Percentiles rank a stretch among this genome's conserved stretches.
Evolutionary conservation across 2,113 vertebrate genomes (phyloP).

Genomic region (Boulengerochromis microlepis): DNA sequence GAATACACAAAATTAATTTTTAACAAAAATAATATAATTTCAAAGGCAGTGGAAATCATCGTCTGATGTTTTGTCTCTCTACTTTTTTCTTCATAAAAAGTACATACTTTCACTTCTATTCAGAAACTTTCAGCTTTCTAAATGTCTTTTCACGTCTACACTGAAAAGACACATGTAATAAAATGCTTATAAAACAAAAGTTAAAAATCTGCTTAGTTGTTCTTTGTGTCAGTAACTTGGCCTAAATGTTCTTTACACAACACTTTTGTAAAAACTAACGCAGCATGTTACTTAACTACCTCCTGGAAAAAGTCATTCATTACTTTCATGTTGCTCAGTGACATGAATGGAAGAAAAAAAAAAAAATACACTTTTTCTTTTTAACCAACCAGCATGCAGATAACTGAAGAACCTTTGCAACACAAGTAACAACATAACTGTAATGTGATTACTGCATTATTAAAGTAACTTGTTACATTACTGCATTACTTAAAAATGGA

Average conservation of each 20-base stretch:
- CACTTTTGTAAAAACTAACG: neutral
- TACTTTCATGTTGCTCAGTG: neutral
- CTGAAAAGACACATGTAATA: neutral
- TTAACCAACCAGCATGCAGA: neutral
- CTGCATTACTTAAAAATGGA: neutral
- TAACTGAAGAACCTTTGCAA: neutral
- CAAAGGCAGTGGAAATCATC: neutral
- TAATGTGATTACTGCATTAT: neutral
- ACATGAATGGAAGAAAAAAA: neutral
- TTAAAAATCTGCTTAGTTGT: neutral
- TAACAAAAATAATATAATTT: neutral
- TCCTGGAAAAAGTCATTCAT: neutral
- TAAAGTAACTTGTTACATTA: neutral
- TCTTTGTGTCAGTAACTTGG: neutral
- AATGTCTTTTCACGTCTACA: neutral
- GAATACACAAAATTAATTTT: neutral
- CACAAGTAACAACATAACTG: neutral
- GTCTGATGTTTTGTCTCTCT: neutral
- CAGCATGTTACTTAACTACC: neutral
- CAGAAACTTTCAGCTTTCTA: neutral
- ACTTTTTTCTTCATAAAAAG: neutral
- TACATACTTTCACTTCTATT: neutral
- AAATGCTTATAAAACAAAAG: neutral
- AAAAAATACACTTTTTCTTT: neutral
- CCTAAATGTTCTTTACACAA: neutral